A percentile compares a stretch with the other conserved stretches of the same genome.
These are phyloP conservation scores for Ochropleura leucogaster DNA, from an alignment of 2,888 invertebrate species.

Conservation along the genomic window DNA sequence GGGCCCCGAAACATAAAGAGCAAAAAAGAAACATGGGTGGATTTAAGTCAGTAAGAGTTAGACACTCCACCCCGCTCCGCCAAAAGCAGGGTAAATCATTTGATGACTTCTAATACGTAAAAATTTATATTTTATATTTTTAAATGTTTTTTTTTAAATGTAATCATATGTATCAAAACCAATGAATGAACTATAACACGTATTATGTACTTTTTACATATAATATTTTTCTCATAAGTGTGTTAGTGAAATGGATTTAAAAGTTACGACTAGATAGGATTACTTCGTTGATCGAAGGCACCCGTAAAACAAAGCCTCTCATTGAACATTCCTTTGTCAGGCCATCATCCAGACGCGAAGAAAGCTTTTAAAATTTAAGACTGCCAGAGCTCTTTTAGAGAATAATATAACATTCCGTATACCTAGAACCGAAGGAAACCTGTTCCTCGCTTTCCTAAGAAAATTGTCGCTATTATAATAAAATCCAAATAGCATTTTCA, in stretches of 20 bases:
- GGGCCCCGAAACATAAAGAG: no score
- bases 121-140: no score
- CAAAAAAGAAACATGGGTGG: no score
- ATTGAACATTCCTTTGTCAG: constrained; percentile 60
- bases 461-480: constrained; percentile 23
- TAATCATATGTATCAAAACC: no score
- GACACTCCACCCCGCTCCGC: no score
- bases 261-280: not conserved
- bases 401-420: constrained; percentile 29
- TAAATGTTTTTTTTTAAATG: no score
- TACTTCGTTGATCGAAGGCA: not conserved
- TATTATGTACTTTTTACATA: no score
- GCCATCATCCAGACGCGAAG: constrained; percentile 25
- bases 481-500: constrained; percentile 31
- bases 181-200: no score
- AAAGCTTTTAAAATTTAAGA: constrained; percentile 53
- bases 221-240: not conserved
- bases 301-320: constrained; percentile 35
- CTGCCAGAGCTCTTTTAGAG: constrained; percentile 26
- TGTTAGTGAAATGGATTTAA: not conserved
- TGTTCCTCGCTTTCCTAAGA: constrained; percentile 20
- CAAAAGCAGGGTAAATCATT: no score
- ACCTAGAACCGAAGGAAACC: constrained; percentile 8
- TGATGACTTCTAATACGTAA: no score
- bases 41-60: no score